phyloP scores from a whole-genome alignment of 2,113 vertebrate species.

The Dendropsophus ebraccatus region DNA sequence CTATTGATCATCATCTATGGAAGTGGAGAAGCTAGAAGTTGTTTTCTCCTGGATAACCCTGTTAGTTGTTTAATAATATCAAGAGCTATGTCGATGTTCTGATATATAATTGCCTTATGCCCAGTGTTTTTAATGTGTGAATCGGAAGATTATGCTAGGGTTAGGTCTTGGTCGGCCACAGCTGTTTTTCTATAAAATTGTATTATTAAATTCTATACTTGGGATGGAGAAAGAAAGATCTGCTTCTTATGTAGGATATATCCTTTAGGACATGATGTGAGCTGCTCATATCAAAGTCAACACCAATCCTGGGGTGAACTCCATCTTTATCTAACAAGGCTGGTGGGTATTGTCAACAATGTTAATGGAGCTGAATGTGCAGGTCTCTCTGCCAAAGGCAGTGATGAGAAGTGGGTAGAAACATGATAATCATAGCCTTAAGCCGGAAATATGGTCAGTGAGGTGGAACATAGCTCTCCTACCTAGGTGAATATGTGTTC shows the following conservation, averaged over 20 bases:
- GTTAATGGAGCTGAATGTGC: not conserved
- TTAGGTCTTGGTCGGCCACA: not conserved
- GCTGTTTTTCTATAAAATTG: not conserved
- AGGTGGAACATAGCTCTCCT: not conserved
- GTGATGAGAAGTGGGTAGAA: not conserved
- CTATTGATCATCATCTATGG: no score
- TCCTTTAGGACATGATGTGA: not conserved
- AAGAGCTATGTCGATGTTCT: no score
- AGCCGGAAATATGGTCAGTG: not conserved
- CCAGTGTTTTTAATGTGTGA: no score
- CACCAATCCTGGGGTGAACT: not conserved
- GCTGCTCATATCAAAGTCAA: not conserved
- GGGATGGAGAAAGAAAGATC: not conserved
- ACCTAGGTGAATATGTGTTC: not conserved
- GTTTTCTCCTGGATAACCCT: no score
- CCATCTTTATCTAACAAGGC: not conserved
- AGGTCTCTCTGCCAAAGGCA: not conserved
- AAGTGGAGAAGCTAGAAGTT: no score
- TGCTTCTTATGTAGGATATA: not conserved
- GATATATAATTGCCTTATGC: no score
- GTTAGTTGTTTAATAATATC: no score
- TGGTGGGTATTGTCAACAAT: not conserved
- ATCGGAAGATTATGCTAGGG: not conserved
- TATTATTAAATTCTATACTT: not conserved
- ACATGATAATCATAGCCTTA: not conserved